A percentile compares a stretch with the other conserved stretches of the same genome.
These are phyloP conservation scores for Ornithoptera priamus DNA, from an alignment of 2,888 invertebrate species.

Conservation along the genomic window DNA sequence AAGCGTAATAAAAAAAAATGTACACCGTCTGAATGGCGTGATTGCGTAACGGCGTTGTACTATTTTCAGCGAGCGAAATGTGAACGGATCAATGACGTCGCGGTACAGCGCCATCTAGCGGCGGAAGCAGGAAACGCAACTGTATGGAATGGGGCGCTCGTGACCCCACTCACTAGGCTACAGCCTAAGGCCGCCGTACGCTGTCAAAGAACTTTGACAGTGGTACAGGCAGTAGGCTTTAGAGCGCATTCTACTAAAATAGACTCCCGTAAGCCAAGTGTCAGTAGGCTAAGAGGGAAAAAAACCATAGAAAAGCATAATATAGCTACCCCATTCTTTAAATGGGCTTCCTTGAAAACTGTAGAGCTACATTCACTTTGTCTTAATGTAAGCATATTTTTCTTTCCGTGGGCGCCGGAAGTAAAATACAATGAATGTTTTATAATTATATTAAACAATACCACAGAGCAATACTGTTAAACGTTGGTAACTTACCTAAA, in stretches of 20 bases:
- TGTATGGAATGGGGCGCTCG: constrained; percentile 31
- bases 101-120: constrained; percentile 53
- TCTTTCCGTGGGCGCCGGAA: not conserved
- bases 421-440: not conserved
- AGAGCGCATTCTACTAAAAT: constrained; percentile 19
- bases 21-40: constrained; percentile 38
- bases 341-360: not conserved
- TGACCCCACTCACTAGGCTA: constrained; percentile 35
- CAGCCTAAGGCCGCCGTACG: constrained; percentile 25
- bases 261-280: constrained; percentile 18
- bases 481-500: not conserved
- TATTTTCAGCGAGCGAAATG: constrained; percentile 53
- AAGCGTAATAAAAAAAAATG: constrained; percentile 29
- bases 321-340: constrained; percentile 9
- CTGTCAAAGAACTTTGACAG: constrained; percentile 31
- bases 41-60: constrained; percentile 51
- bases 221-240: constrained; percentile 14
- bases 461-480: too few relatives aligned
- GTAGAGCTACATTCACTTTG: constrained; percentile 23
- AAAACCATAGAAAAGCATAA: constrained; percentile 1
- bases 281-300: constrained; percentile 24
- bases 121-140: constrained; percentile 36
- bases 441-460: too few relatives aligned
- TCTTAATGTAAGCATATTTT: constrained; percentile 27
- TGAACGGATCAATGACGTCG: constrained; percentile 62